Base-by-base conservation (phyloP, 1,140 invertebrate genomes). In the Neocloeon triangulifer region DNA sequence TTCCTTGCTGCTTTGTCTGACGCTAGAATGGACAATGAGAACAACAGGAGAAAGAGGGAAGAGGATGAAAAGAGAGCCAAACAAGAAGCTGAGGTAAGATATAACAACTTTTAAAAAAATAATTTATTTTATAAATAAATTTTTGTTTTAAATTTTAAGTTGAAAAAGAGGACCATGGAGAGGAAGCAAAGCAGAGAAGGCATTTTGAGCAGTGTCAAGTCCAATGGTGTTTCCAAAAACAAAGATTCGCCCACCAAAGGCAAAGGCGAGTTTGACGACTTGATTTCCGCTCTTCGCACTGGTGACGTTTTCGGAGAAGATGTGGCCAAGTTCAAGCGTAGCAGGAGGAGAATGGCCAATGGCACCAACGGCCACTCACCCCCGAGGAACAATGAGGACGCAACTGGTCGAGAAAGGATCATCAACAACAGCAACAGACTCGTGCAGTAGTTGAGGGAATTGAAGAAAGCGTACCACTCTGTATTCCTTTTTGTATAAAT, bases 221-320 rank as follows among this genome's bases (percentile, higher is more conserved):
- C 19, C 14, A 36, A 35, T 23, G 34, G 44, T 29, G 3, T 29
- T 36, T 25, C 25, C 33, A 13, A 23, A n/a, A 15, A 21, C 37
- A 20, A 32, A 22, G 8, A 31, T 10, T n/a, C 25, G 15, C 7
- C 13, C 19, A 16, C n/a, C 41, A 40, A 33, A 45, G 69, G 69
- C 36, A 75, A 82, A 43, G 77, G 79, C 35, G 91, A 97, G 57
- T 97, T 97, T 56, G 91, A 97, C 49, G 88, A 95, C 54, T 57
- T 97, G 19, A 96, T 97, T 44, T 94, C 85, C 2, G 91, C 91
- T 0, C 54, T 97, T 12, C 59, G 89, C 43, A 94, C 88, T 1
- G 92, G 91, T 0, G 91, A 96, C 48, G 86, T 96, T 1, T 97
- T 96, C 49, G 86, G 86, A 1, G 89, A 96, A 49, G 89, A 96